Conservation (phyloP, 1,140 invertebrate genomes). For the Trachymyrmex cornetzi region DNA sequence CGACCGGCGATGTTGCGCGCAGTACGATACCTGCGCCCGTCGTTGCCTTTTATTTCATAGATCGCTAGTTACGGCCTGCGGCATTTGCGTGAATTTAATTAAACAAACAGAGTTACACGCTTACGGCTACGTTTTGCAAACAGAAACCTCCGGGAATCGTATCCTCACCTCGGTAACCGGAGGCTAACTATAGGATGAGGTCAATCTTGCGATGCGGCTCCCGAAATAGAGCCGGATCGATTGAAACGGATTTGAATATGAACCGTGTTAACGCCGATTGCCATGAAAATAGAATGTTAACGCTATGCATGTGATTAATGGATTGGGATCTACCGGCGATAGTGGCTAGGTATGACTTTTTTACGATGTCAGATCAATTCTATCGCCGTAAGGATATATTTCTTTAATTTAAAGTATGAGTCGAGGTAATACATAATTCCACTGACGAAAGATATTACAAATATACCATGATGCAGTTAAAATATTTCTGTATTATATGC, state of each 20-base stretch:
- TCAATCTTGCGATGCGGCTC: slow-evolving; percentile 59
- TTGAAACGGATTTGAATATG: slow-evolving; percentile 67
- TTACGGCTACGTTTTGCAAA: slow-evolving; percentile 53
- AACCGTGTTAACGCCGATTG: slow-evolving; percentile 37
- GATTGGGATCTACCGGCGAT: neutral
- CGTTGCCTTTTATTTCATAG: slow-evolving; percentile 59
- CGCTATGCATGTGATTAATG: slow-evolving; percentile 50
- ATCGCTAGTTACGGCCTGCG: slow-evolving; percentile 51
- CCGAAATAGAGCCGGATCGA: slow-evolving; percentile 70
- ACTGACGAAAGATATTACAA: neutral
- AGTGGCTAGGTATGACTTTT: slow-evolving; percentile 27
- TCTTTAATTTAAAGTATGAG: slow-evolving; percentile 3
- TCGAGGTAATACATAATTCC: neutral
- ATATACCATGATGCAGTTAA: neutral
- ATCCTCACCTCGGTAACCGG: slow-evolving; percentile 56
- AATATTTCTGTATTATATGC: neutral
- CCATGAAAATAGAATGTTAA: slow-evolving; percentile 46
- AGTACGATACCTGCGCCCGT: slow-evolving; percentile 22
- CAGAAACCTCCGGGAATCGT: slow-evolving; percentile 54
- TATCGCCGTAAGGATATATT: neutral
- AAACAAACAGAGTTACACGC: slow-evolving; percentile 55
- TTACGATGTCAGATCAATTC: slow-evolving; percentile 11
- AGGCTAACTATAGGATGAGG: slow-evolving; percentile 69
- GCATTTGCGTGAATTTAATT: slow-evolving; percentile 59
- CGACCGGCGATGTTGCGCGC: slow-evolving; percentile 28